Base-by-base conservation (phyloP, 2,113 vertebrate species). In the Aleadryas rufinucha region DNA sequence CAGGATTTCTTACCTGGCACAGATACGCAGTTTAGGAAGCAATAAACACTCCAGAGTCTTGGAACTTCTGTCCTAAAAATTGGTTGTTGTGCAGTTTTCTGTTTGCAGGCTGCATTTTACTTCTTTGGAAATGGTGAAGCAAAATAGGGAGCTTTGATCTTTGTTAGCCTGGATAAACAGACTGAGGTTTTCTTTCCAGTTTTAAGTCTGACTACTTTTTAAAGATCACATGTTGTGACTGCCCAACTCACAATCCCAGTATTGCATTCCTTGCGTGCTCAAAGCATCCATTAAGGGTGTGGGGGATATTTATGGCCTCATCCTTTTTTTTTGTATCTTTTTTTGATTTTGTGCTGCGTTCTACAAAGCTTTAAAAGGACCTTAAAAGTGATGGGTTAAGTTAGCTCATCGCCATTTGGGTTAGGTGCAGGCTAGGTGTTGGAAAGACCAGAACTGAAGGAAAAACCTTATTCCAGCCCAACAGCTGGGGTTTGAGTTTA, bases 91-190 rank as follows among this genome's bases (percentile, higher is more conserved):
- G 37, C 52, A 84, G 50, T 18, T 88, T 94, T 92, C 71, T 95
- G 61, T 78, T 96, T 85, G 61, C 70, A 92, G 95, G 70, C 68
- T 74, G 66, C 31, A 47, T 84, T 81, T 88, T 84, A 50, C 37
- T 93, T 6, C 77, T 86, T 74, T 92, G 61, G 91, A 94, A 96
- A 93, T 60, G n/a, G 88, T 78, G 75, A 69, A 97, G 87, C 45
- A 57, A 92, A 97, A 90, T 33, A 47, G 66, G 94, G 78, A 82
- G 88, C 78, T 95, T 72, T 96, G 61, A 63, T 96, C 83, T 94
- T 84, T 78, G n/a, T 84, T 75, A 93, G 87, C 37, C 31, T 91
- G n/a, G 41, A 49, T 86, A 95, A 92, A 80, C 64, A 71, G 59
- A 88, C 75, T 30, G 69, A 91, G 64, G 87, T 61, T 95, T 94